Percentiles rank a stretch among this genome's conserved stretches.
phyloP scores from a whole-genome alignment of 2,113 vertebrate species.

The Cacatua alba region DNA sequence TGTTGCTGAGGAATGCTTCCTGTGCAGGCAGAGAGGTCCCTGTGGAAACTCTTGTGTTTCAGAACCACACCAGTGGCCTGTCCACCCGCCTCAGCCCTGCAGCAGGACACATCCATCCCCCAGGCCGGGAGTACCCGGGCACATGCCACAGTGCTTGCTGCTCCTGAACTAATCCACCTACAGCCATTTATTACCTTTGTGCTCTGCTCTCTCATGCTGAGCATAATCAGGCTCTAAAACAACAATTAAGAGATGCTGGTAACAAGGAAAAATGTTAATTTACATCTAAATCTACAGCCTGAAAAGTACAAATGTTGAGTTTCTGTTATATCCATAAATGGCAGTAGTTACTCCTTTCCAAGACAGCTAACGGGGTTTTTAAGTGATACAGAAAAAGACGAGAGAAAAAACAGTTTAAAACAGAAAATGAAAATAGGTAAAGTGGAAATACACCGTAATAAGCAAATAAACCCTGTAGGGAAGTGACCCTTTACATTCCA shows the following conservation, averaged over 20 bases:
- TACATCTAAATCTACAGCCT: not conserved
- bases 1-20: not conserved
- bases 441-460: not conserved
- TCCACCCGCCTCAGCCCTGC: accelerated
- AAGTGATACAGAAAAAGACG: not conserved
- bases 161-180: not conserved
- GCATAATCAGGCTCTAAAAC: not conserved
- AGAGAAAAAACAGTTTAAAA: not conserved
- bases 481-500: not conserved
- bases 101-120: not conserved
- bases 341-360: not conserved
- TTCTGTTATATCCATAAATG: not conserved
- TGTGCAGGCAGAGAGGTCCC: not conserved
- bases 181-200: not conserved
- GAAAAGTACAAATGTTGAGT: not conserved
- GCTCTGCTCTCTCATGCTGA: not conserved
- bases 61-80: not conserved
- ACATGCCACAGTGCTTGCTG: not conserved
- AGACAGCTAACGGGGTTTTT: not conserved
- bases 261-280: not conserved
- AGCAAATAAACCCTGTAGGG: not conserved
- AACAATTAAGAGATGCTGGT: not conserved
- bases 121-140: not conserved
- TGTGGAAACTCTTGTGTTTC: accelerated
- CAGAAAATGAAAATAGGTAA: accelerated